Conservation (phyloP, 2,797 vertebrate genomes). For the Tangara arthus region DNA sequence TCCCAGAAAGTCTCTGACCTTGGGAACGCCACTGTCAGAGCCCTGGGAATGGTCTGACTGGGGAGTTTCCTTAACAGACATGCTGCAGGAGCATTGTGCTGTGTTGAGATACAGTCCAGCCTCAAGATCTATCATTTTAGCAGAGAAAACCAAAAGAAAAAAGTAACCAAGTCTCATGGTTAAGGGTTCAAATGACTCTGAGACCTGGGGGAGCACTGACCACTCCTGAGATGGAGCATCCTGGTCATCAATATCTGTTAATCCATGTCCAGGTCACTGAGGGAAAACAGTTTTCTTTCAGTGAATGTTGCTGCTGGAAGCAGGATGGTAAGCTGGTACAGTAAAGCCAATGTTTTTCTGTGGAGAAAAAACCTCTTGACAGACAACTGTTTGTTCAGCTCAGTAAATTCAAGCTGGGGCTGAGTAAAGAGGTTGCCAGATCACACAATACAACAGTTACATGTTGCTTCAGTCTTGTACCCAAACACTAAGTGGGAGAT, state of each 20-base stretch:
- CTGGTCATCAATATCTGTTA: background rate
- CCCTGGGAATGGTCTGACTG: background rate
- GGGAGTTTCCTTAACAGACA: background rate
- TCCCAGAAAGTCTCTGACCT: background rate
- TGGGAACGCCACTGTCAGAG: background rate
- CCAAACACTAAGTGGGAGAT: background rate
- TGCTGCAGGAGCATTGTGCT: background rate
- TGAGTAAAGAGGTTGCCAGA: conserved; percentile 25
- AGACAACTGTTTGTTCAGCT: conserved; percentile 48
- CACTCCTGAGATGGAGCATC: background rate
- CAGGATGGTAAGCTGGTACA: background rate
- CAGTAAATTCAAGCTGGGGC: conserved; percentile 46
- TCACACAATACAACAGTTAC: background rate
- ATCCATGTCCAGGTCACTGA: background rate
- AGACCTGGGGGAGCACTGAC: background rate
- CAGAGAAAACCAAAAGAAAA: background rate
- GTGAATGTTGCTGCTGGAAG: background rate
- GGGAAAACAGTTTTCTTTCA: background rate
- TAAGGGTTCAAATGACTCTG: background rate
- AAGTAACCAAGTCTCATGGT: background rate
- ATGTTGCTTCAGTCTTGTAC: conserved; percentile 18
- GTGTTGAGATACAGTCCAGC: background rate
- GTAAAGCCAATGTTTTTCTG: conserved; percentile 27
- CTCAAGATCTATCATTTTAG: background rate
- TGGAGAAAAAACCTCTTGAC: conserved; percentile 29